Percentiles rank a stretch among this genome's conserved stretches.
Conservation (phyloP, 2,113 vertebrate species). For the Ameiurus melas region DNA sequence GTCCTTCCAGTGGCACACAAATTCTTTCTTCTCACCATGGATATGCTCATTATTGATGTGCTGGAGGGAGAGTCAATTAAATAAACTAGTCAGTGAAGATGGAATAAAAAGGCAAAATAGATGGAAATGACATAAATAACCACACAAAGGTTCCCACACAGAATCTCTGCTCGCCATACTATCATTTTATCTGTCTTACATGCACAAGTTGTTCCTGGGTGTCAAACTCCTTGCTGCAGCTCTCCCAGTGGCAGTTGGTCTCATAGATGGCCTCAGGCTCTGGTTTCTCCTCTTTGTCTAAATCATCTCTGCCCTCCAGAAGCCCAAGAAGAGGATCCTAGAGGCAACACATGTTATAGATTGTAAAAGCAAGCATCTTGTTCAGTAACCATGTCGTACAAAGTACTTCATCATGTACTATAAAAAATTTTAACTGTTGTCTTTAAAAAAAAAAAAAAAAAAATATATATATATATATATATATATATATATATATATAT, state of each 20-base stretch:
- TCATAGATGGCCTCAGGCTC: conserved; percentile 90
- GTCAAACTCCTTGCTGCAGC: conserved; percentile 93
- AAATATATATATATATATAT: no score
- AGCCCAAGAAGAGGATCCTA: conserved; percentile 90
- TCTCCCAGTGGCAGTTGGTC: conserved; percentile 96
- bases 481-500: no score
- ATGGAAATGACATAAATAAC: neutral
- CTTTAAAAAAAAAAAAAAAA: neutral
- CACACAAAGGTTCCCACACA: neutral
- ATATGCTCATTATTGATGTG: conserved; percentile 99
- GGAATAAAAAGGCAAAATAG: neutral
- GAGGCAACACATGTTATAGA: neutral
- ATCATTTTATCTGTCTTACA: conserved; percentile 68
- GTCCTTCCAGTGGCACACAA: conserved; percentile 95
- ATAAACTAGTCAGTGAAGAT: neutral
- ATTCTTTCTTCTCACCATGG: conserved; percentile 98
- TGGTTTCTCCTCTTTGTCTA: conserved; percentile 91
- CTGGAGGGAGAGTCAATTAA: conserved; percentile 63
- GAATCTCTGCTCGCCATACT: neutral
- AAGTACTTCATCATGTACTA: neutral
- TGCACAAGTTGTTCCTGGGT: conserved; percentile 96
- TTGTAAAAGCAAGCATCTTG: neutral
- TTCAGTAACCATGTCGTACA: neutral
- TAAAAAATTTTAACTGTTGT: neutral
- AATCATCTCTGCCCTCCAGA: conserved; percentile 86